Base-by-base conservation (phyloP, 2,797 vertebrate species). In the Phoxinus dragarum region DNA sequence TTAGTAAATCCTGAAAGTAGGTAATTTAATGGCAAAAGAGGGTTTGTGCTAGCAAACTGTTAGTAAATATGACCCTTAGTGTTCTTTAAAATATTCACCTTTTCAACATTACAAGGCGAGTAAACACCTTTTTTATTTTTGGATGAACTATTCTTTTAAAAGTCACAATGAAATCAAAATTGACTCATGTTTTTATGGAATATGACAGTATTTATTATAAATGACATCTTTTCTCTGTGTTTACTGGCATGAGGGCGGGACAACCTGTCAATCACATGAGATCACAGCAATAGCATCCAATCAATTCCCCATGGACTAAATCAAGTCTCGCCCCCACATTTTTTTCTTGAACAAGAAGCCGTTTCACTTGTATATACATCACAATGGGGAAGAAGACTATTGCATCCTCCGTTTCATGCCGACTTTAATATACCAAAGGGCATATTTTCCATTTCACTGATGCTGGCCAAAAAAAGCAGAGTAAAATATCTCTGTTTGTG, bases 371-470 rank as follows among this genome's bases (percentile, higher is more conserved):
- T 11, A 27, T 14, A n/a, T 59, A 52, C 6, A 11, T 27, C 61
- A 31, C 5, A 31, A 64, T 31, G 5, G 59, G 5, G 11, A 61
- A 12, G 5, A 27, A 64, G 2, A 64, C 11, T 27, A 6, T 31
- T 27, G 12, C 6, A 66, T 8, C 64, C 34, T 34, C 14, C 27
- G 0, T 66, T 66, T 34, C 23, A 66, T 31, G 61, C 14, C 3
- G 2, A 16, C 3, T 52, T 81, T 10, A 19, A 92, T 90, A 90
- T 90, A 82, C 91, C 92, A 93, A 93, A 91, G 88, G 92, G 88
- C 89, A 88, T 61, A 88, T 89, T 89, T 93, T 91, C 91, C 89
- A 90, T 90, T 84, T 90, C 31, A 81, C 49, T 90, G 71, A 34
- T 80, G 90, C 86, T 81, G 84, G 90, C 59, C 78, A 44, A 76